Evolutionary conservation across 2,888 invertebrate genomes (phyloP), one percentile per base, ranked within the genome.

Genomic region (Rutpela maculata): DNA sequence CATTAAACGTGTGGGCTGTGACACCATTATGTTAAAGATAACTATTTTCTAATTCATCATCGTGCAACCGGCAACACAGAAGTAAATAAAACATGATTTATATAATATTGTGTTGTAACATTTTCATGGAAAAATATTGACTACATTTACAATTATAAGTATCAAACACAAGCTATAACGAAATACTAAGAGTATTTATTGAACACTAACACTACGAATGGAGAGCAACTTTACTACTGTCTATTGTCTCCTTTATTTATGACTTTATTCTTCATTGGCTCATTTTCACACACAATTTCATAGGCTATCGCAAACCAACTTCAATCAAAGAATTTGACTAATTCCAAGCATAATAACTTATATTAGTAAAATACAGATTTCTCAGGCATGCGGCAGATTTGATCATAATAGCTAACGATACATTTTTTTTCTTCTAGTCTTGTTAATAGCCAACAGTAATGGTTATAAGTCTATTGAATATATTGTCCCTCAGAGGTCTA

Each of bases 21-120:
- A 50, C 50, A 50, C 50, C 50, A 50, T 50, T 50, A 50, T 50
- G 50, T 50, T 50, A 1, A 50, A 50, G 50, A 50, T 50, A 50
- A 50, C 50, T 50, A 50, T 50, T 50, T 50, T 50, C 15, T 50
- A 50, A 50, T 50, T 50, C 50, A 50, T 50, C 50, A 50, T 50
- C 50, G 50, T 50, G 50, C 50, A 50, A 50, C 50, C 43, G 43
- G 15, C n/a, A n/a, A n/a, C 50, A 5, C 7, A 50, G 50, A 17
- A 50, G 50, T 50, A 50, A 50, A 50, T 50, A 50, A 50, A 50
- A 50, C 50, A 50, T 50, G 50, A 50, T n/a, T 50, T 50, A 50
- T 50, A 50, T 50, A 50, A 50, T 6, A 17, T 50, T 50, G 50
- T 50, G 50, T 50, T 15, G 43, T 15, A 50, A 50, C 15, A 5